These are phyloP conservation scores for Pocillopora verrucosa DNA, from an alignment of 64 coral and sea anemone genomes.

Conservation along the genomic window DNA sequence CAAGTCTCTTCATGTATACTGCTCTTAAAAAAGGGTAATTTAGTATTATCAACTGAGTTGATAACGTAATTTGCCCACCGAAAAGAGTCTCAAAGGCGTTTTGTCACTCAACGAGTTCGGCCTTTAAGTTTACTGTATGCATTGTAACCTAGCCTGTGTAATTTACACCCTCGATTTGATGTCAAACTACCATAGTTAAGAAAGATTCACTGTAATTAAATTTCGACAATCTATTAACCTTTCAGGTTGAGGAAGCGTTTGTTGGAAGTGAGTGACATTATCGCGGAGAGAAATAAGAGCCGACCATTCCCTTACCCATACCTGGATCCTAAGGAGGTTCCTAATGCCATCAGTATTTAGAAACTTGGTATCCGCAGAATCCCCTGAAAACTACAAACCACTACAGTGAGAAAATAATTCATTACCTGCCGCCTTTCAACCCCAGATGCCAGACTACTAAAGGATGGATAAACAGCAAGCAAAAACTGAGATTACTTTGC, in stretches of 20 bases:
- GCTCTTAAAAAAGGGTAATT: too few species aligned
- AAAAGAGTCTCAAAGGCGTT: too few species aligned
- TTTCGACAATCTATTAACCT: background rate
- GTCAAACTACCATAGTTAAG: too few species aligned
- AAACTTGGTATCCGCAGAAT: background rate
- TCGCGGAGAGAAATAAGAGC: constrained; percentile 87
- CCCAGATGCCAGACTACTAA: background rate
- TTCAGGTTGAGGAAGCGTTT: constrained; percentile 77
- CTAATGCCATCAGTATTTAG: constrained; percentile 98
- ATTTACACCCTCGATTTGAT: too few species aligned
- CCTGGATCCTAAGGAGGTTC: constrained; percentile 88
- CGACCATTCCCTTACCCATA: constrained; percentile 93
- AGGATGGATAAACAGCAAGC: background rate
- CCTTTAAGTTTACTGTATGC: too few species aligned
- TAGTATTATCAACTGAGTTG: too few species aligned
- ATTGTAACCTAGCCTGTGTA: too few species aligned
- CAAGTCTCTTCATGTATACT: too few species aligned
- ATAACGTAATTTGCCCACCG: too few species aligned
- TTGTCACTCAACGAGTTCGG: too few species aligned
- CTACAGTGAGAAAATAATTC: background rate
- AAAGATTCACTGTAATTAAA: too few species aligned
- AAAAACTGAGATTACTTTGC: background rate
- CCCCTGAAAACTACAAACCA: background rate
- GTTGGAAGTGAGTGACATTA: constrained; percentile 63
- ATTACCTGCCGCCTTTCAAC: background rate